Base-by-base conservation (phyloP, 2,113 vertebrate genomes). In the Tringa solitaria region DNA sequence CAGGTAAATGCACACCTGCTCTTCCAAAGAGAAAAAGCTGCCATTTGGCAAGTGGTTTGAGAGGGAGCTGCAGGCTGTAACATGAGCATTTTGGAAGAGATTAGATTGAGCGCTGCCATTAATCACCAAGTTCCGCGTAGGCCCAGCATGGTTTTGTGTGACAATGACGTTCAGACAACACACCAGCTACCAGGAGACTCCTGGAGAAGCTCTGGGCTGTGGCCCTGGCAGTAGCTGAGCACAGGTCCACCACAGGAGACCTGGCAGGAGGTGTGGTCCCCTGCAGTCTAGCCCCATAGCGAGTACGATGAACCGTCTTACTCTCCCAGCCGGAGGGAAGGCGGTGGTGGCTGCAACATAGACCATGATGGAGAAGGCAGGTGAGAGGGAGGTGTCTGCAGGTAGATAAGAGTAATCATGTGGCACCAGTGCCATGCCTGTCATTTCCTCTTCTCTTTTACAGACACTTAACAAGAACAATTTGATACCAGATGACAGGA, bases 401-500 rank as follows among this genome's bases (percentile, higher is more conserved):
- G 84, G 91, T 65, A 95, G 96, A 53, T 39, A 65, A 57, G 86
- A 83, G 48, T 22, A 5, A 65, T 43, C 43, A 18, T 14, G 39
- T 21, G 27, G 1, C 27, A 11, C 77, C 45, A 54, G 46, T 92
- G 79, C 73, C 63, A 28, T 56, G 17, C 60, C 65, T 92, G 24
- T 95, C 87, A 93, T 82, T 37, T 87, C 65, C 45, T 94, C 94
- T 96, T 93, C 87, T 86, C 76, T 91, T 93, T 95, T 96, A 35
- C 97, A 99, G 99, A 99, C 99, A 7, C 98, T 99, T 97, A 99
- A 99, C 98, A 99, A 99, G 98, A 99, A 99, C 97, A 99, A 99
- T 97, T 97, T 99, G 95, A 98, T 99, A 70, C 99, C 99, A 0
- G 99, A 99, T 18, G 99, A 99, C 95, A 98, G 99, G 94, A 99